Base-by-base conservation (phyloP, 2,113 vertebrate genomes). In the Rhynchomys soricoides region DNA sequence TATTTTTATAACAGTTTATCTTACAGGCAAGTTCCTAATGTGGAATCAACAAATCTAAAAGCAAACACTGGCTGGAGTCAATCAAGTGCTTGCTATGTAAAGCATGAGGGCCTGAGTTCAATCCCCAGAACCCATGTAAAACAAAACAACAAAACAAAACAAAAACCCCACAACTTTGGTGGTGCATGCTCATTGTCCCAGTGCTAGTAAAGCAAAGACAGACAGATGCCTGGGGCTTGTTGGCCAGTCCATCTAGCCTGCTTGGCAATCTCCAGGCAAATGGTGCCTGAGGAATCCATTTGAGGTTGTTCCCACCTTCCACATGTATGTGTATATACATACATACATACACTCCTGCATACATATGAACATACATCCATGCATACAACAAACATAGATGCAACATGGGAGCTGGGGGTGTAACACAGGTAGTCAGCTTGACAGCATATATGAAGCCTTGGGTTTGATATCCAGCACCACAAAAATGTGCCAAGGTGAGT, bases 11-110 rank as follows among this genome's bases (percentile, higher is more conserved):
- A 57, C 40, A 31, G 15, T 57, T 1, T 88, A 17, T 55, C 66
- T 92, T 89, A 78, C 79, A 17, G 34, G 13, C n/a, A 73, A 90
- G 68, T 94, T 82, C 57, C 73, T 92, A 92, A 90, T 57, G 9
- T 43, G 10, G 3, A 13, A 52, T 94, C 43, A 71, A 82, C 37
- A 88, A 16, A 3, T 43, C 19, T 86, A 89, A 86, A 64, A 10
- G 26, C n/a, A 85, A 66, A 77, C 26, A 34, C 59, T 45, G 81
- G 26, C 16, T 48, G 82, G 29, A n/a, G 57, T 10, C n/a, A 85
- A 6, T 86, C 59, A 48, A 11, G 40, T 70, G 5, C 19, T 66
- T 55, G 43, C 26, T 22, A 11, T 34, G 43, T 2, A 66, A 26
- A 66, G 17, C 45, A 26, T 16, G 21, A 87, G 34, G 31, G 7